These are phyloP conservation scores for Cololabis saira DNA, from an alignment of 2,113 vertebrate species.

Conservation along the genomic window DNA sequence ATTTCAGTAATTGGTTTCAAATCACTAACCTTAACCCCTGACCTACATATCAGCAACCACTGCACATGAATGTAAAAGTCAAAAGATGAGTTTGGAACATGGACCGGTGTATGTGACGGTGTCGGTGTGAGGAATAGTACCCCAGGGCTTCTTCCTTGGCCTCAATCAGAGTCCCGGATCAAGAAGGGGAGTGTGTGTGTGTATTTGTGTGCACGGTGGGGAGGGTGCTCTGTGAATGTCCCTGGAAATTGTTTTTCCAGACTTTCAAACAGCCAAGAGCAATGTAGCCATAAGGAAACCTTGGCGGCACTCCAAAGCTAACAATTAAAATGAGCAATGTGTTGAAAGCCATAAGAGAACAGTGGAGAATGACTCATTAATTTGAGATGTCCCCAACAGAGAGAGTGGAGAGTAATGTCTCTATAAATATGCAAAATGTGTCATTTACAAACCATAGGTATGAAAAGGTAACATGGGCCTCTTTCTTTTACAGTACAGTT, in stretches of 20 bases:
- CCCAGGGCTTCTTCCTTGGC: conserved; percentile 50
- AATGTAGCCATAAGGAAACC: conserved; percentile 51
- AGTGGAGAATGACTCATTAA: conserved; percentile 28
- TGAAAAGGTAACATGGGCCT: too few species aligned
- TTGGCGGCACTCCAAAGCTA: conserved; percentile 51
- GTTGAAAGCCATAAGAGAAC: conserved; percentile 38
- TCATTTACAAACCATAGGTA: background rate
- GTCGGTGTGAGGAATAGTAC: conserved; percentile 42
- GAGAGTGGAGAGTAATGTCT: conserved; percentile 1
- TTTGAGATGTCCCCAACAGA: conserved; percentile 13
- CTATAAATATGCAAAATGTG: conserved; percentile 8
- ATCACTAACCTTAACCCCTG: too few species aligned
- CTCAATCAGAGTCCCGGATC: background rate
- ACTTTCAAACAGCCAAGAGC: conserved; percentile 62
- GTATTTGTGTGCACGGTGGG: too few species aligned
- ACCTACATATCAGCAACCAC: too few species aligned
- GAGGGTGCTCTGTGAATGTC: too few species aligned
- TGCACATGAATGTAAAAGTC: too few species aligned
- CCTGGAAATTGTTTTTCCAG: conserved; percentile 66
- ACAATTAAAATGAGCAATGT: conserved; percentile 59
- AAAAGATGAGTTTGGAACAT: too few species aligned
- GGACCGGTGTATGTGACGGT: background rate
- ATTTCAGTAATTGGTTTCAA: too few species aligned
- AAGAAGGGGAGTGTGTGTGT: background rate
- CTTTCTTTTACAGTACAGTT: background rate